Evolutionary conservation across 1,140 invertebrate genomes (phyloP).

Genomic region (Lerema accius): DNA sequence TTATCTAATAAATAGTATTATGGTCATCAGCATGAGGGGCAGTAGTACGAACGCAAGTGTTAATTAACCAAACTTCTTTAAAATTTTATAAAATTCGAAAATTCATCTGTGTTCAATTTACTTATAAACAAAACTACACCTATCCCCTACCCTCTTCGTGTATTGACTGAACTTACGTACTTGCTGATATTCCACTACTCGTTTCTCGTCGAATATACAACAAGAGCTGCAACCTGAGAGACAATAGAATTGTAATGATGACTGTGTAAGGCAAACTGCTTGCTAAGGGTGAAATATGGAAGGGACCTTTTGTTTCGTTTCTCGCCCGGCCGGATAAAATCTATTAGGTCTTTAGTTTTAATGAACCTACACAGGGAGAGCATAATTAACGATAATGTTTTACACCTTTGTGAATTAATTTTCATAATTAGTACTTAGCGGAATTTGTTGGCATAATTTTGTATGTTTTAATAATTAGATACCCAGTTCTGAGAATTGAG

Average conservation of each 20-base stretch:
- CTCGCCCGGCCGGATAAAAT: slow-evolving; percentile 17
- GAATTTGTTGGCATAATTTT: neutral
- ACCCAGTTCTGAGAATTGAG: too few relatives aligned
- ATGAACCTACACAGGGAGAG: slow-evolving; percentile 13
- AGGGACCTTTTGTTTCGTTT: slow-evolving; percentile 19
- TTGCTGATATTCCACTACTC: too few relatives aligned
- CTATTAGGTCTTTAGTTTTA: slow-evolving; percentile 20
- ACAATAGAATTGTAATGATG: slow-evolving; percentile 31
- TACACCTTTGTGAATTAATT: slow-evolving; percentile 18
- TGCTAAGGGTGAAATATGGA: slow-evolving; percentile 31
- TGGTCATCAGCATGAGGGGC: too few relatives aligned
- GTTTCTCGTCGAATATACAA: neutral
- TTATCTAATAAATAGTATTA: too few relatives aligned
- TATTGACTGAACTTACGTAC: too few relatives aligned
- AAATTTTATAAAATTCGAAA: too few relatives aligned
- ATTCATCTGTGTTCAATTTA: too few relatives aligned
- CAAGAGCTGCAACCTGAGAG: slow-evolving; percentile 12
- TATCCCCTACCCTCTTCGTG: too few relatives aligned
- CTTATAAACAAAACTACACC: too few relatives aligned
- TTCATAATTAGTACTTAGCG: neutral
- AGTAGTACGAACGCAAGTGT: too few relatives aligned
- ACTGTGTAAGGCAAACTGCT: slow-evolving; percentile 31
- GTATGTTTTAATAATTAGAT: neutral
- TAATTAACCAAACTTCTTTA: too few relatives aligned
- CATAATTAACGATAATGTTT: slow-evolving; percentile 19